Percentiles rank a stretch among this genome's conserved stretches.
Conservation (phyloP, 2,797 vertebrate genomes). For the Cheirogaleus major region DNA sequence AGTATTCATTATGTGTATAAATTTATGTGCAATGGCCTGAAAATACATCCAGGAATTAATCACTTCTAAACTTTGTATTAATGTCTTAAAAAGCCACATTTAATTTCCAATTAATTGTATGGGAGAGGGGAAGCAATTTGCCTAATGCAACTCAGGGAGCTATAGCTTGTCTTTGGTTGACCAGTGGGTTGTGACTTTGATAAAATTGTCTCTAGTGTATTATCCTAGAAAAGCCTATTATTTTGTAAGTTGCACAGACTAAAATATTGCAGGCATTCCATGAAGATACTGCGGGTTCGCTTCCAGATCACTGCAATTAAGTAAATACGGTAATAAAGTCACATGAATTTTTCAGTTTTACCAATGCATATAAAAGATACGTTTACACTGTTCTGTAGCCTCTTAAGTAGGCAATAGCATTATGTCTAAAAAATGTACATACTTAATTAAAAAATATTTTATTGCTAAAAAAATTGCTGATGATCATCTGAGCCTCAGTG, state of each 20-base stretch:
- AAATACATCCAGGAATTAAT: constrained; percentile 14
- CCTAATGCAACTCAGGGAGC: constrained; percentile 31
- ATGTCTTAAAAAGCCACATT: constrained; percentile 27
- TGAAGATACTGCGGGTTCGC: background rate
- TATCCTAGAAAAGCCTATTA: background rate
- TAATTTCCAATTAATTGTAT: constrained; percentile 37
- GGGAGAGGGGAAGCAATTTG: background rate
- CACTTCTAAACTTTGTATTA: constrained; percentile 49
- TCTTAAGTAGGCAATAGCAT: background rate
- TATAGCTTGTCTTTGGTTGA: background rate
- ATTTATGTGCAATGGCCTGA: background rate
- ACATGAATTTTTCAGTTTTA: background rate
- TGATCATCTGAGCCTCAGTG: background rate
- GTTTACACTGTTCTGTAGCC: background rate
- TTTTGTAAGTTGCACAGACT: background rate
- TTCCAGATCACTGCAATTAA: background rate
- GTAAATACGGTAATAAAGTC: background rate
- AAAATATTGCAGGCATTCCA: background rate
- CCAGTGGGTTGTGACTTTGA: background rate
- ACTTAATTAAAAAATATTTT: background rate
- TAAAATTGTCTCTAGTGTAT: background rate
- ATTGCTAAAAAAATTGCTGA: background rate
- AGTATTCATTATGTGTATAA: background rate
- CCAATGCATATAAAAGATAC: background rate
- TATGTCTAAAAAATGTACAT: background rate